Evolutionary conservation across 2,888 invertebrate genomes (phyloP), one percentile per base, ranked within the genome.

Genomic region (Helleia helle): DNA sequence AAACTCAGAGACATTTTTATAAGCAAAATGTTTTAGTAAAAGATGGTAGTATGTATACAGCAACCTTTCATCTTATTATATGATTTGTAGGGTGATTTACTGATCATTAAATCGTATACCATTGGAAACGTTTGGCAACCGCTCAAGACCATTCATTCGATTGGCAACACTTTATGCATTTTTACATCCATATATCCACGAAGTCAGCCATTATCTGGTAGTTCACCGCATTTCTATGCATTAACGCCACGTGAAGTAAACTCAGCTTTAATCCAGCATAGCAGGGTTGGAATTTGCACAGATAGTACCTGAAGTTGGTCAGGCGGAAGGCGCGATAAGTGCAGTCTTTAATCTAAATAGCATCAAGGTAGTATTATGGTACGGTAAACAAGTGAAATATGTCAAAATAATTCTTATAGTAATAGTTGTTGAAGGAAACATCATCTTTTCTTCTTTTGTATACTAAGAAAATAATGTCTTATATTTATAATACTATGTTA

Each of bases 281-380:
- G 55, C 71, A 77, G 56, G 59, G 73, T 59, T 53, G 45, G 55
- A 55, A 58, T 63, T 75, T 48, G 60, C 50, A 59, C 49, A 62
- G 65, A 65, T 63, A 61, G 64, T 62, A 59, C 65, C 57, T 54
- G 54, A 56, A 69, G 65, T 67, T 65, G 58, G 60, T 64, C 63
- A 66, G 55, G 67, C 70, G 75, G 72, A 77, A 76, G 61, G 64
- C 54, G 56, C 54, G 79, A 79, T 79, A 83, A 79, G 72, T 77
- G 65, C 65, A 56, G 48, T 62, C 63, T 69, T 72, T 77, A 77
- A 81, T 79, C 77, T 75, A 76, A 80, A 80, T 73, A 73, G 70
- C 67, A 76, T 71, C 74, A 64, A 64, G 63, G 59, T 65, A 56
- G 54, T 50, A 58, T 60, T 55, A 50, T n/a, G 62, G 61, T 59